Evolutionary conservation across 2,797 vertebrate genomes (phyloP).

Genomic region (Dendrocincla tyrannina): DNA sequence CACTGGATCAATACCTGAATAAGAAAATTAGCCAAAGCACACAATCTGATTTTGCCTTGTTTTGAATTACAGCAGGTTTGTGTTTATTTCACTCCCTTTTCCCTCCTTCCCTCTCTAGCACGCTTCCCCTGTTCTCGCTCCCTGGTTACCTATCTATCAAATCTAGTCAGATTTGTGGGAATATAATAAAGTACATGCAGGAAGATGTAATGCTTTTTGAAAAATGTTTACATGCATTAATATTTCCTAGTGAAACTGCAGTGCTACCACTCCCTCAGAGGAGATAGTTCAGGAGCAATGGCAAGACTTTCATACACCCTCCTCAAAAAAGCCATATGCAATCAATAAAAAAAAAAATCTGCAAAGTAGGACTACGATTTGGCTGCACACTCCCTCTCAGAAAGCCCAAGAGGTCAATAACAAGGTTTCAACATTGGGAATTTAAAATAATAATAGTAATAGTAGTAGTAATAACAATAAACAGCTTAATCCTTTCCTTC

Average conservation of each 20-base stretch:
- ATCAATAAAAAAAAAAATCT: background rate
- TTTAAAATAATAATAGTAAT: background rate
- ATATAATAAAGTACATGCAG: constrained; percentile 66
- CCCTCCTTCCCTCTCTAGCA: constrained; percentile 19
- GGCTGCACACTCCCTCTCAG: background rate
- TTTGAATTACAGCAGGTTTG: constrained; percentile 72
- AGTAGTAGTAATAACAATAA: background rate
- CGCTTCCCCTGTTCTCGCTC: background rate
- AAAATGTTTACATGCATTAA: constrained; percentile 67
- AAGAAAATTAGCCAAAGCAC: constrained; percentile 82
- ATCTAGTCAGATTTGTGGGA: constrained; percentile 62
- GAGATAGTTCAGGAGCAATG: background rate
- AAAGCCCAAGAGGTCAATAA: background rate
- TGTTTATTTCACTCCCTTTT: constrained; percentile 42
- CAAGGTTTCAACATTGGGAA: background rate
- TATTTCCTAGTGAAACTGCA: constrained; percentile 61
- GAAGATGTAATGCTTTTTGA: constrained; percentile 63
- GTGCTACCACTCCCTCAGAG: constrained; percentile 7
- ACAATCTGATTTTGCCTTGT: constrained; percentile 74
- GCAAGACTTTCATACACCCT: background rate
- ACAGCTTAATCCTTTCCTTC: background rate
- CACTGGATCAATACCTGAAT: constrained; percentile 75
- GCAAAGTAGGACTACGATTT: background rate
- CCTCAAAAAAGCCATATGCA: background rate
- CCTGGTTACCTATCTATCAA: constrained; percentile 64